Base-by-base conservation (phyloP, 2,888 invertebrate species). In the Argyresthia goedartella region DNA sequence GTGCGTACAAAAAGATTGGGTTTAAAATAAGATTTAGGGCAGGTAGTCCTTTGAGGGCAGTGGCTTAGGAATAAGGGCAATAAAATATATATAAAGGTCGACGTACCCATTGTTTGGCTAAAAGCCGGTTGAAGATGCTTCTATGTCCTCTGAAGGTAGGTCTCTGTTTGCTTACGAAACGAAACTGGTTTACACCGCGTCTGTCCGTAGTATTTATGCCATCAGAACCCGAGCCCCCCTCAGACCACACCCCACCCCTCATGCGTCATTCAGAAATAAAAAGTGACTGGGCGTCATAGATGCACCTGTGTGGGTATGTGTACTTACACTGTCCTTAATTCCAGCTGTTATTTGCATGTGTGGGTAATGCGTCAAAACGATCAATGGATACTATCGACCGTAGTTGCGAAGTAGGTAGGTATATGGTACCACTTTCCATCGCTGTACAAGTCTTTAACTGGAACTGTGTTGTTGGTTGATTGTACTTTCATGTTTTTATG, bases 81-180 rank as follows among this genome's bases (percentile, higher is more conserved):
- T 4, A 25, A 25, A 25, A 25, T 6, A 52, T 11, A 35, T n/a
- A 57, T 49, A 52, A 60, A 69, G 67, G 56, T 64, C 51, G 62
- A 81, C 81, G 60, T 80, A 82, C 81, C 80, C 81, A 81, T 81
- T 57, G 55, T 60, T 57, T 69, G 71, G 76, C 74, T 64, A 61
- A 25, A 56, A 64, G 75, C 73, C 75, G 72, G 59, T 53, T 50
- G 58, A 55, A 55, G 55, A 58, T 59, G 54, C 57, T 51, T 52
- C 52, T 56, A 61, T 65, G 66, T 66, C 61, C 67, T 67, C 68
- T 59, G 65, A 64, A 69, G 65, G 57, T 68, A 62, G 64, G 64
- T 63, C 57, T 76, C 72, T 78, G 76, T 77, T 78, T 80, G 76
- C 76, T 67, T 75, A 71, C 67, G 57, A 67, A 80, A 67, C 59